Percentiles rank a stretch among this genome's conserved stretches.
Evolutionary conservation across 2,888 invertebrate species (phyloP).

Genomic region (Dolichomitus sp.): DNA sequence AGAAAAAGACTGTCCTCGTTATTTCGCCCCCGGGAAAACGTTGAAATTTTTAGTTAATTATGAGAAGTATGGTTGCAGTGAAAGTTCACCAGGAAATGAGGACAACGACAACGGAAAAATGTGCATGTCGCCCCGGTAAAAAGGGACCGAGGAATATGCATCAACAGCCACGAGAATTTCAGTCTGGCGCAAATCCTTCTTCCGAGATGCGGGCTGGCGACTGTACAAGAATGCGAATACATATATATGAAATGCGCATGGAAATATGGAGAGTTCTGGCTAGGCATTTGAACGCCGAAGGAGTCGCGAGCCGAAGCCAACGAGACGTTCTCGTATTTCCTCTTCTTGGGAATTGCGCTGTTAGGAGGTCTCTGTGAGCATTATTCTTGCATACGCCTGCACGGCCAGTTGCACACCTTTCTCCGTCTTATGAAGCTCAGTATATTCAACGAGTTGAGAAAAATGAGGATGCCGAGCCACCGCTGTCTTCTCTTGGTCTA

Average conservation of each 20-base stretch:
- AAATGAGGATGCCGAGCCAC: constrained; percentile 10
- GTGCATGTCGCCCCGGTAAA: neutral
- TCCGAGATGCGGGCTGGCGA: neutral
- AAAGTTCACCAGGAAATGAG: neutral
- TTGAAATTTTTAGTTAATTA: constrained; percentile 9
- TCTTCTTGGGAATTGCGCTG: constrained; percentile 14
- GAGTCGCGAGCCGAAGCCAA: neutral
- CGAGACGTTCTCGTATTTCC: constrained; percentile 7
- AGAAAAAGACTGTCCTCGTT: neutral
- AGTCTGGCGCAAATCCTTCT: constrained; percentile 24
- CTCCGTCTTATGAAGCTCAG: neutral
- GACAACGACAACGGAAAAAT: neutral
- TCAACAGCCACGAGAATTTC: neutral
- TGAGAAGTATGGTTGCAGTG: neutral
- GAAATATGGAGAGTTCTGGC: neutral
- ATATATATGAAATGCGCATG: constrained; percentile 15
- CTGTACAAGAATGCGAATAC: constrained; percentile 21
- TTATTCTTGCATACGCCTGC: constrained; percentile 13
- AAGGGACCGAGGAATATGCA: neutral
- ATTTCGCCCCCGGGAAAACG: neutral
- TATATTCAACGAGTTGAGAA: constrained; percentile 11
- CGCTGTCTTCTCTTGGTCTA: neutral
- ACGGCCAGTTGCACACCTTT: constrained; percentile 21
- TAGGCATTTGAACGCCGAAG: neutral
- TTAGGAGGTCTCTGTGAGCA: constrained; percentile 10